Base-by-base conservation (phyloP, 2,888 invertebrate genomes). In the Xiphydria camelus region DNA sequence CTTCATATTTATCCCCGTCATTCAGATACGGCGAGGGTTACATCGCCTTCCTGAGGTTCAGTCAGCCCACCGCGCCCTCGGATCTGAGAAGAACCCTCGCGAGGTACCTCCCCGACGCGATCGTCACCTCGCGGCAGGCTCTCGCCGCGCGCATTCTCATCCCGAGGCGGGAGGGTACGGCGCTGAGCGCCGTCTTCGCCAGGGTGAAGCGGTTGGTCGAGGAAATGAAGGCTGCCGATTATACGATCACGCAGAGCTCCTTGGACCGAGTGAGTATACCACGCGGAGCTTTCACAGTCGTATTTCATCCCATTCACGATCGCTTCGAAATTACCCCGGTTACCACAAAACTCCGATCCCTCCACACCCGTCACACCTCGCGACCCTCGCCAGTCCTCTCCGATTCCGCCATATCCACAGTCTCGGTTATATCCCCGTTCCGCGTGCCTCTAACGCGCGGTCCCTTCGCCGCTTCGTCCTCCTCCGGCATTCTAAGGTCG, bases 191-290 rank as follows among this genome's bases (percentile, higher is more conserved):
- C 58, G 76, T 79, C 48, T 82, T 82, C 74, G 66, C 72, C 0
- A 72, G 78, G 58, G 75, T 81, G 70, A 74, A 76, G 45, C 75
- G 75, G 38, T 70, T 83, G 53, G 80, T 79, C 45, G 70, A 73
- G 48, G 67, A 73, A 39, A 75, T 80, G 49, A 78, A 79, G 53
- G 75, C 81, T 4, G 77, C 78, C 7, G 82, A 83, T 70, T 83
- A 76, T 68, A 81, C 82, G n/a, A 52, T 83, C 57, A 81, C 79
- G 64, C 82, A 81, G 59, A 82, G 80, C 71, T 80, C 82, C 7
- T 75, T 83, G 26, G 83, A 83, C 55, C 82, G 83, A 79, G 83
- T 83, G 40, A 54, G 59, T 53, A n/a, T n/a, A n/a, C n/a, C n/a
- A n/a, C n/a, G n/a, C n/a, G n/a, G n/a, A n/a, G n/a, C n/a, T n/a